These are phyloP conservation scores for Myodes glareolus DNA, from an alignment of 2,113 vertebrate genomes.

Conservation along the genomic window DNA sequence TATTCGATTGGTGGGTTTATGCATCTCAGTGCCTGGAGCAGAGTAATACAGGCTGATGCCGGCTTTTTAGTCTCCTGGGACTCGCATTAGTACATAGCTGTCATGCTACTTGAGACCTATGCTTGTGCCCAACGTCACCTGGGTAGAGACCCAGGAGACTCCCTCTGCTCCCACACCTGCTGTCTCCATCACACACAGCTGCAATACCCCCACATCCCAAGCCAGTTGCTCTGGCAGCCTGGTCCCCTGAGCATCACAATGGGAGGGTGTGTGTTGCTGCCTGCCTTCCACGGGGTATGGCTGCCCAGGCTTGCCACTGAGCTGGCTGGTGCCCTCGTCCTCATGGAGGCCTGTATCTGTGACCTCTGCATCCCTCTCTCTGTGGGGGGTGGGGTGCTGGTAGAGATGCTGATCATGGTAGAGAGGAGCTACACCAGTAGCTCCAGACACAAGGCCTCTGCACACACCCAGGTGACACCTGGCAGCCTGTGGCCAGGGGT, in stretches of 20 bases:
- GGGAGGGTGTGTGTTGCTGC: not conserved
- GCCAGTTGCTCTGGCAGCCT: not conserved
- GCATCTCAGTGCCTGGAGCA: slow-evolving; percentile 73
- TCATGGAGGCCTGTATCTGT: slow-evolving; percentile 29
- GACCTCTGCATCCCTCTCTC: slow-evolving; percentile 37
- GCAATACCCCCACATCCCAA: not conserved
- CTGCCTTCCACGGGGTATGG: slow-evolving; percentile 72
- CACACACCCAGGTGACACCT: slow-evolving; percentile 82
- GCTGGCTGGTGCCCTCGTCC: not conserved
- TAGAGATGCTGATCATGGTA: slow-evolving; percentile 43
- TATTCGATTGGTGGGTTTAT: not conserved
- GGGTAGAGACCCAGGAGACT: slow-evolving; percentile 72
- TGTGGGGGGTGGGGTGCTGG: slow-evolving; percentile 66
- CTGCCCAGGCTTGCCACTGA: slow-evolving; percentile 51
- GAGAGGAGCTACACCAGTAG: slow-evolving; percentile 21
- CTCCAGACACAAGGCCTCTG: slow-evolving; percentile 75
- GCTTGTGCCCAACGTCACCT: slow-evolving; percentile 76
- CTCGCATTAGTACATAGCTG: slow-evolving; percentile 76
- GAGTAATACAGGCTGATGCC: slow-evolving; percentile 78
- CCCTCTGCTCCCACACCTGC: not conserved
- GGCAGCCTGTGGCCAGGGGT: slow-evolving; percentile 78
- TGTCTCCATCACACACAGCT: not conserved
- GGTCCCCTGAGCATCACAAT: not conserved
- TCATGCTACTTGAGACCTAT: slow-evolving; percentile 73
- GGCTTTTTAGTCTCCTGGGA: slow-evolving; percentile 81